Evolutionary conservation across 2,888 invertebrate genomes (phyloP).

Genomic region (Lepidocyrtoides sp.): DNA sequence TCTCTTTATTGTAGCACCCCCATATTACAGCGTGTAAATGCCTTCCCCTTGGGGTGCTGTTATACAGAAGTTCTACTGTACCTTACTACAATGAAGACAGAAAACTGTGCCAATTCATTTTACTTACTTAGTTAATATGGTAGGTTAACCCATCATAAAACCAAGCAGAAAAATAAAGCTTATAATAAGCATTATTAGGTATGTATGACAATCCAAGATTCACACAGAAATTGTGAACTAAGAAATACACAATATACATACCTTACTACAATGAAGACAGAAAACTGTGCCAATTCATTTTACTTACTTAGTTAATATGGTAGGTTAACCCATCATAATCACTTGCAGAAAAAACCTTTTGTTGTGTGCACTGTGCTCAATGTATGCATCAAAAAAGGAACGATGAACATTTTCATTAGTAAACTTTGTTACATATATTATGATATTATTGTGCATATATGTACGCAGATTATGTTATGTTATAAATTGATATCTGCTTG

Average conservation of each 20-base stretch:
- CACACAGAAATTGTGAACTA: slow-evolving; percentile 67
- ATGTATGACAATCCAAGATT: slow-evolving; percentile 67
- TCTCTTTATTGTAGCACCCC: too few relatives aligned
- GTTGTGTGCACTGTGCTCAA: background rate
- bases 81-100: background rate
- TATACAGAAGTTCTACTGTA: too few relatives aligned
- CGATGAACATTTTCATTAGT: background rate
- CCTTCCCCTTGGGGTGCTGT: too few relatives aligned
- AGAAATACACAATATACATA: too few relatives aligned
- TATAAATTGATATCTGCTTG: background rate
- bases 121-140: slow-evolving; percentile 39
- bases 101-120: slow-evolving; percentile 64
- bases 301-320: slow-evolving; percentile 39
- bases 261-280: background rate
- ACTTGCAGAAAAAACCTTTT: background rate
- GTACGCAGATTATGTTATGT: background rate
- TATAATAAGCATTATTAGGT: slow-evolving; percentile 28
- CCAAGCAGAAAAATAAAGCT: slow-evolving; percentile 14
- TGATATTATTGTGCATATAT: too few relatives aligned
- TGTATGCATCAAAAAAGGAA: background rate
- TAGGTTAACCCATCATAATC: background rate
- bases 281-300: slow-evolving; percentile 64
- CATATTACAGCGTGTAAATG: too few relatives aligned
- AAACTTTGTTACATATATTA: too few relatives aligned
- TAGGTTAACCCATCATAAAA: background rate